Evolutionary conservation across 2,797 vertebrate genomes (phyloP), one percentile per base, ranked within the genome.

Genomic region (Tragelaphus eurycerus): DNA sequence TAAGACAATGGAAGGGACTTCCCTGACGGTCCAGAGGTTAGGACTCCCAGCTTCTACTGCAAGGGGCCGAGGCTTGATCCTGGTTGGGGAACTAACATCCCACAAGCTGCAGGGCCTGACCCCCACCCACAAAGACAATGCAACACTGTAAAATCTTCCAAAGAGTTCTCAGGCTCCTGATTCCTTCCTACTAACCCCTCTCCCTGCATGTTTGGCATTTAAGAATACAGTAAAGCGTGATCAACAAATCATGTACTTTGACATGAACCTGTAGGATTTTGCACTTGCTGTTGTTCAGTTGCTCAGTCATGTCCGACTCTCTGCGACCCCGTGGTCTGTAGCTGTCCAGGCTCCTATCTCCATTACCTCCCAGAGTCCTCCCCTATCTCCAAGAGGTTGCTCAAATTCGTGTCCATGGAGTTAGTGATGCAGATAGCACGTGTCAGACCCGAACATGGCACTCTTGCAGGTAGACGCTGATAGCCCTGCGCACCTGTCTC

Each of bases 201-300:
- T 62, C 57, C 57, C 15, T 46, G 57, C 13, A 12, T 29, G 29
- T 13, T 12, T 11, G 0, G 38, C 57, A 60, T 86, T 29, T 62
- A 10, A 17, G 29, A 48, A 62, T 2, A 48, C 6, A 62, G 57
- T 2, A 27, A 48, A 1, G 4, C 0, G 1, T 3, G 38, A 3
- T 31, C 10, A 7, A 13, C 13, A 13, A 21, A n/a, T 59, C 16
- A 1, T 4, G 55, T 7, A 38, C 38, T 60, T 60, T 85, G 55
- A 64, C 31, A 4, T n/a, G 38, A 46, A 57, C 1, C 16, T 46
- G 55, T 5, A 17, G 55, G 38, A 4, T 29, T 17, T 17, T 43
- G 54, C 1, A 59, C 25, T 16, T 57, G 34, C 16, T 43, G 10
- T 8, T 16, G 15, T 64, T n/a, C 62, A 17, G 31, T n/a, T 64